Evolutionary conservation across 2,888 invertebrate species (phyloP).

Genomic region (Tenthredo distinguenda): DNA sequence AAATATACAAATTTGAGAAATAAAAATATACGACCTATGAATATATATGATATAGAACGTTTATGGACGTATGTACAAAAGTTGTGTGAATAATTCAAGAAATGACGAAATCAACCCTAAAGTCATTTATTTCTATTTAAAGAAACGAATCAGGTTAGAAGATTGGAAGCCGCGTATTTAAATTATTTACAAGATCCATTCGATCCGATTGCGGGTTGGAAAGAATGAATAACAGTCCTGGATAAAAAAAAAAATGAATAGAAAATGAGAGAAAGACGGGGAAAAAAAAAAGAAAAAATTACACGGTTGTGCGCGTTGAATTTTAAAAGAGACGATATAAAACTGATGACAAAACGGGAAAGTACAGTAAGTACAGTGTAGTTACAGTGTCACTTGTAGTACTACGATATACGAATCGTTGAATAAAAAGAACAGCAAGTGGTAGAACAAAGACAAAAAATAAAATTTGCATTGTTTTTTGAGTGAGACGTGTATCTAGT

Average conservation of each 20-base stretch:
- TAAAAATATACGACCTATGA: not conserved
- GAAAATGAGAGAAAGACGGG: not conserved
- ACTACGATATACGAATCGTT: slow-evolving; percentile 31
- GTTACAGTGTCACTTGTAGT: slow-evolving; percentile 5
- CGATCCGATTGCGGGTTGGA: slow-evolving; percentile 16
- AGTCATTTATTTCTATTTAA: not conserved
- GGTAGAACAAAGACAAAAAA: not conserved
- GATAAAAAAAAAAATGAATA: not conserved
- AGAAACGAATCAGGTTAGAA: not conserved
- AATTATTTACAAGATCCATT: slow-evolving; percentile 22
- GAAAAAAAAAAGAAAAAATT: not conserved
- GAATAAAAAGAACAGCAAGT: slow-evolving; percentile 37
- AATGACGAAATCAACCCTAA: not conserved
- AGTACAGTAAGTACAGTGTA: not conserved
- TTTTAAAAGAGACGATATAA: not conserved
- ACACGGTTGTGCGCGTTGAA: not conserved
- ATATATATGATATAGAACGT: not conserved
- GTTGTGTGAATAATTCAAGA: not conserved
- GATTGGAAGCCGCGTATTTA: not conserved
- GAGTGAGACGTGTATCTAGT: slow-evolving; percentile 8
- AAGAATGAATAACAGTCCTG: not conserved
- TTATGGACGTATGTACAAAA: not conserved
- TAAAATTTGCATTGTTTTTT: slow-evolving; percentile 25
- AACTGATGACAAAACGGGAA: not conserved
- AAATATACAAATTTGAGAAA: not conserved